Base-by-base conservation (phyloP, 2,797 vertebrate genomes). In the Lepilemur ruficaudatus region DNA sequence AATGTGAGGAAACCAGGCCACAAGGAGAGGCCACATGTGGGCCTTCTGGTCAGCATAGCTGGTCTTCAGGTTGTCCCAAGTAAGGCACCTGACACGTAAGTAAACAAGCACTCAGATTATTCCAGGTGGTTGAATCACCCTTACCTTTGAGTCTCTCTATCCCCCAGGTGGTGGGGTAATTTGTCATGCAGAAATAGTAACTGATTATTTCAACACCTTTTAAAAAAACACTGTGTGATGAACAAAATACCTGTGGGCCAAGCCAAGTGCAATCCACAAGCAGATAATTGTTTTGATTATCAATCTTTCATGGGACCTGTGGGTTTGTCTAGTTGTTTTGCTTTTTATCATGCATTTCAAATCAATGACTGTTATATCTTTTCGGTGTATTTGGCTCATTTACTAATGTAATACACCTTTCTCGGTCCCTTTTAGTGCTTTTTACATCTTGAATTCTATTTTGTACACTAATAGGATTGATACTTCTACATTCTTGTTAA, bases 261-360 rank as follows among this genome's bases (percentile, higher is more conserved):
- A 46, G 20, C 80, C 70, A 95, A 46, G 15, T 38, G 35, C 18
- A 95, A 38, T 38, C 38, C 38, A 38, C 38, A 38, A 38, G 38
- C 38, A 38, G 38, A 38, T 4, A 38, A 38, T 4, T 41, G 32
- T 20, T 78, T 8, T 30, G 20, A 75, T 83, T 52, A 76, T 59
- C 38, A 73, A 32, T 82, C 57, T 95, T 91, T 69, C n/a, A 43
- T 23, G 22, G 46, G 46, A n/a, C 85, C 22, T 91, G 41, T 0
- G 8, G 48, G 30, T 84, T 95, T 67, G 3, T 55, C 46, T 50
- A 78, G 28, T 50, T 86, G 55, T 75, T 90, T 72, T 89, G 52
- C 4, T 55, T 91, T 91, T 96, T 28, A 95, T 92, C 55, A 28
- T 10, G 63, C n/a, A 86, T 69, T 94, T 61, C 20, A 88, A 69